These are phyloP conservation scores for Microctenopoma steveboyesi DNA, from an alignment of 2,797 vertebrate species.

Conservation along the genomic window DNA sequence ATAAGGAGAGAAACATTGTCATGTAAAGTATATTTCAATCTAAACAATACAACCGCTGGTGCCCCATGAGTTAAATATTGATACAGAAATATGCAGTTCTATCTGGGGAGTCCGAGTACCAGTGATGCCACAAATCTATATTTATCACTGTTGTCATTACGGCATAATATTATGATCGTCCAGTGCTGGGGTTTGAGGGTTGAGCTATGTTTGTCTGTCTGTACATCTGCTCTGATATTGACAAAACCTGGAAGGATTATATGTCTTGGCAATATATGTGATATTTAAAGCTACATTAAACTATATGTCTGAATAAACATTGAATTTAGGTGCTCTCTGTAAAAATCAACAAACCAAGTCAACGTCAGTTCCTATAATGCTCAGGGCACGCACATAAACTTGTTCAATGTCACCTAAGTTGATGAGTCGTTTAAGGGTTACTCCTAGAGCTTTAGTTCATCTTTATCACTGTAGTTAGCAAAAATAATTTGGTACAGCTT, in stretches of 20 bases:
- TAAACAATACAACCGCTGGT: slow-evolving; percentile 19
- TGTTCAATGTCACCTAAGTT: slow-evolving; percentile 19
- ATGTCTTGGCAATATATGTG: slow-evolving; percentile 27
- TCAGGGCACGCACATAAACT: slow-evolving; percentile 26
- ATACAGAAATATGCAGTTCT: slow-evolving; percentile 9
- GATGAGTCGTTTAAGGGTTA: slow-evolving; percentile 15
- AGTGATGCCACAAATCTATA: slow-evolving; percentile 42
- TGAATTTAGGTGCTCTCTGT: slow-evolving; percentile 36
- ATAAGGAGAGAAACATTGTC: slow-evolving; percentile 35
- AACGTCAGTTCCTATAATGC: slow-evolving; percentile 46
- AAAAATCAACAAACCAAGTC: slow-evolving; percentile 61
- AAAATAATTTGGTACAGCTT: slow-evolving; percentile 1
- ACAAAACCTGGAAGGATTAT: slow-evolving; percentile 36
- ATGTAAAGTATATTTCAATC: slow-evolving; percentile 22
- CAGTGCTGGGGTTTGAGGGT: slow-evolving; percentile 6
- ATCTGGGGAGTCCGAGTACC: slow-evolving; percentile 15
- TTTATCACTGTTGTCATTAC: slow-evolving; percentile 39
- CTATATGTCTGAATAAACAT: slow-evolving; percentile 50
- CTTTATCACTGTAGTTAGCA: slow-evolving; percentile 13
- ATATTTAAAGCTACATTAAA: slow-evolving; percentile 52
- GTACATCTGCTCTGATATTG: slow-evolving; percentile 40
- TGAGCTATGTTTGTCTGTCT: slow-evolving; percentile 16
- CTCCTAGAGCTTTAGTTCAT: neutral
- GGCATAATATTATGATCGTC: slow-evolving; percentile 15
- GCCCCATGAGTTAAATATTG: slow-evolving; percentile 34